Base-by-base conservation (phyloP, 2,797 vertebrate species). In the Squalus acanthias region DNA sequence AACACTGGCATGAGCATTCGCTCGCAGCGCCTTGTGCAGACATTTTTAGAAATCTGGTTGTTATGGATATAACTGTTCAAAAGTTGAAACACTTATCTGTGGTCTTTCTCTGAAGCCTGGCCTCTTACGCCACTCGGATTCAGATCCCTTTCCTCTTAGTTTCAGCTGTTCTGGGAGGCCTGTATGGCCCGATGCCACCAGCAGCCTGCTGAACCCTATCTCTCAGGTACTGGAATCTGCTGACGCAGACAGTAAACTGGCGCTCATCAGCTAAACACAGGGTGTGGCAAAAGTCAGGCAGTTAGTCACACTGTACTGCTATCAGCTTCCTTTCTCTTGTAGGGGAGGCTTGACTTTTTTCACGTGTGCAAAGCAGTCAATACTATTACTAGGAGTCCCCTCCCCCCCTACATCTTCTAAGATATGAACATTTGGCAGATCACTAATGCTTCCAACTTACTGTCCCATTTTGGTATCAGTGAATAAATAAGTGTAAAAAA, bases 151-250 rank as follows among this genome's bases (percentile, higher is more conserved):
- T 96, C 96, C 96, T 95, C 97, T 97, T 96, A 96, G 97, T 96
- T 97, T 97, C 96, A 96, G 96, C 97, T 97, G 97, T 97, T 97
- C 96, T 39, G 96, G 96, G 98, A 97, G 97, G 97, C 97, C 97
- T 97, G 96, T 70, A 96, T 98, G 97, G 97, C 97, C 96, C 97
- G 96, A 97, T 97, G 97, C 97, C 97, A 98, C 74, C 60, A 96
- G 97, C 97, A 96, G 96, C 96, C n/a, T 88, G 88, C 69, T 96
- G 91, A 60, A 4, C 76, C 96, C 85, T 97, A 92, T 97, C 97
- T 97, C 97, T 97, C 98, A 98, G 98, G 98, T 98, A 97, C 96
- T 97, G 97, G 98, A 98, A 98, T 98, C 97, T 98, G 98, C 98
- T 98, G 98, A 98, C 97, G 96, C 46, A 96, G 96, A 92, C 97